phyloP scores from a whole-genome alignment of 2,888 invertebrate species.

The Cremastinae sp. region DNA sequence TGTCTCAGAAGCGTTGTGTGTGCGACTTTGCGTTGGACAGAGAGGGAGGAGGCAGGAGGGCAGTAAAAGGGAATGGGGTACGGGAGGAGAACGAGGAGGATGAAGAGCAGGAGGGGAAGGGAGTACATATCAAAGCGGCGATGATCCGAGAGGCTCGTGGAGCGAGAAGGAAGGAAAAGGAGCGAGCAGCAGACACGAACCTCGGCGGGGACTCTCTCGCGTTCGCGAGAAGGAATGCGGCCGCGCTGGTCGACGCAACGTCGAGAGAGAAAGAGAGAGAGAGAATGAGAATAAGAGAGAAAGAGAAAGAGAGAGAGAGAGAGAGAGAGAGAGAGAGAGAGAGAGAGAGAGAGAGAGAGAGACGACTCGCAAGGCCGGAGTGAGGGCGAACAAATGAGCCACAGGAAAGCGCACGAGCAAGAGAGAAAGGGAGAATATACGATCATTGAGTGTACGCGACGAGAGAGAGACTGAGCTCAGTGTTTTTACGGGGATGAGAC shows the following conservation, averaged over 20 bases:
- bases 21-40: conserved; percentile 18
- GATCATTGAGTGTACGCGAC: conserved; percentile 56
- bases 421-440: conserved; percentile 37
- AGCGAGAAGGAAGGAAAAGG: conserved; percentile 60
- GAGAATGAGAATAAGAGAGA: conserved; percentile 65
- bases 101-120: not conserved
- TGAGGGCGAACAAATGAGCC: conserved; percentile 54
- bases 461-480: conserved; percentile 59
- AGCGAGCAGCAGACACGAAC: conserved; percentile 41
- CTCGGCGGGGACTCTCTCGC: conserved; percentile 60
- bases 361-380: conserved; percentile 42
- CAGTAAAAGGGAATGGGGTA: conserved; percentile 32
- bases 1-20: conserved; percentile 1
- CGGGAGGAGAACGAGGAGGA: conserved; percentile 22
- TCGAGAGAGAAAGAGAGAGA: conserved; percentile 79
- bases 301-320: conserved; percentile 52
- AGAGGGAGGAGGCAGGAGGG: conserved; percentile 34
- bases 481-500: conserved; percentile 54
- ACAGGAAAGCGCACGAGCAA: conserved; percentile 28
- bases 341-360: conserved; percentile 36
- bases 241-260: conserved; percentile 80
- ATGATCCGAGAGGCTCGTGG: conserved; percentile 51
- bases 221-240: conserved; percentile 81
- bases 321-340: conserved; percentile 29
- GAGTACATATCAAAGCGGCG: conserved; percentile 1